A percentile compares a stretch with the other conserved stretches of the same genome.
phyloP scores from a whole-genome alignment of 2,113 vertebrate species.

The Antechinus stuartii region DNA sequence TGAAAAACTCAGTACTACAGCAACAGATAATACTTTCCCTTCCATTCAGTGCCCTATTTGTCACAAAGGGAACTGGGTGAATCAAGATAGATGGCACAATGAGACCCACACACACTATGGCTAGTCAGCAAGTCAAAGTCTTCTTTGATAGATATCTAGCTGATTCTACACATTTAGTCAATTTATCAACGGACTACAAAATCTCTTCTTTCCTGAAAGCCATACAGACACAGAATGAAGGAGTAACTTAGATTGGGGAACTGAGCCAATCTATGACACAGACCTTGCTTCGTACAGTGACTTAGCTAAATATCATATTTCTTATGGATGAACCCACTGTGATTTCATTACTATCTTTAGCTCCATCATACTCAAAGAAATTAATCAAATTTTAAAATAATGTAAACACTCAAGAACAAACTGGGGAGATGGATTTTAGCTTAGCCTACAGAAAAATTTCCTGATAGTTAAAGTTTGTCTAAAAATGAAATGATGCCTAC shows the following conservation, averaged over 20 bases:
- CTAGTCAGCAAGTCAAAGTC: not conserved
- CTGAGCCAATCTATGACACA: not conserved
- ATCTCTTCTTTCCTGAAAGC: not conserved
- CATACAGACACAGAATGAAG: not conserved
- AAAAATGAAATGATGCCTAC: not conserved
- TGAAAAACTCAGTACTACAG: not conserved
- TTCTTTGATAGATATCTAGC: not conserved
- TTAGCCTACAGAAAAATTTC: not conserved
- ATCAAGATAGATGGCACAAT: not conserved
- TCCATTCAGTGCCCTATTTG: not conserved
- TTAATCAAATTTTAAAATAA: not conserved
- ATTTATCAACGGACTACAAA: not conserved
- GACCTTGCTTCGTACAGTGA: not conserved
- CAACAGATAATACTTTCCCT: not conserved
- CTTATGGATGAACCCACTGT: not conserved
- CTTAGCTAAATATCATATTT: not conserved
- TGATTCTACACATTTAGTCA: not conserved
- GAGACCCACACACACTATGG: not conserved
- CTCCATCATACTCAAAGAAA: not conserved
- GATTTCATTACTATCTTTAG: not conserved
- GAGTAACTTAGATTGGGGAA: not conserved
- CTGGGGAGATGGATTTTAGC: not conserved
- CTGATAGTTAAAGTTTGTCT: not conserved
- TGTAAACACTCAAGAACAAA: not conserved
- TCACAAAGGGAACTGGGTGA: not conserved